Base-by-base conservation (phyloP, 2,113 vertebrate genomes). In the Eulemur macaco region DNA sequence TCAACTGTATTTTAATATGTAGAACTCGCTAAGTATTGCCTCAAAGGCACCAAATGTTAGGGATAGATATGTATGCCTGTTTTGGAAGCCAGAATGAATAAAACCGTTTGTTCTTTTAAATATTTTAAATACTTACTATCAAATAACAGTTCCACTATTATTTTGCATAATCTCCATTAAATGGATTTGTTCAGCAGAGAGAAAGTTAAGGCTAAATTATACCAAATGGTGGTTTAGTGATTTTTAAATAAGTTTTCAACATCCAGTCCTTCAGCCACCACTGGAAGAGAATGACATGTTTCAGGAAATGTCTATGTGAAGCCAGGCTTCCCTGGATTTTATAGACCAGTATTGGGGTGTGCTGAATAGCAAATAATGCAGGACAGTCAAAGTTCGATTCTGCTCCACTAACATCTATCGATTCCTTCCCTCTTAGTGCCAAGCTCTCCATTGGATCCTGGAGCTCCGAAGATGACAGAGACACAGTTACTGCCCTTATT, bases 101-200 rank as follows among this genome's bases (percentile, higher is more conserved):
- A 92, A 97, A 52, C 37, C 42, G 66, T 87, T 89, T 95, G 37
- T 86, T 89, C 74, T 86, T 56, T 50, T 82, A 96, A 86, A 52
- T 83, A 90, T 73, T 89, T 95, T n/a, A 87, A 96, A 47, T 27
- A 80, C 14, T 91, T 50, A 37, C 58, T 83, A 47, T 80, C 56
- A 80, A 94, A 93, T 94, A 80, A 90, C 3, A 60, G 21, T 66
- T 85, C 4, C 17, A 34, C 42, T 89, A 56, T 86, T 89, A 90
- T 89, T 93, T 95, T 92, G 80, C 89, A 88, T 91, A 58, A 84
- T 71, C 45, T 71, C 77, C 74, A 54, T 88, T 80, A 84, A 91
- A 96, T 78, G 47, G 54, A 74, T 56, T 69, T 90, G 71, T 97
- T 95, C 58, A 77, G 37, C 66, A 88, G 82, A 91, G 81, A 89